Evolutionary conservation across 2,113 vertebrate species (phyloP), one percentile per base, ranked within the genome.

Genomic region (Anguilla rostrata): DNA sequence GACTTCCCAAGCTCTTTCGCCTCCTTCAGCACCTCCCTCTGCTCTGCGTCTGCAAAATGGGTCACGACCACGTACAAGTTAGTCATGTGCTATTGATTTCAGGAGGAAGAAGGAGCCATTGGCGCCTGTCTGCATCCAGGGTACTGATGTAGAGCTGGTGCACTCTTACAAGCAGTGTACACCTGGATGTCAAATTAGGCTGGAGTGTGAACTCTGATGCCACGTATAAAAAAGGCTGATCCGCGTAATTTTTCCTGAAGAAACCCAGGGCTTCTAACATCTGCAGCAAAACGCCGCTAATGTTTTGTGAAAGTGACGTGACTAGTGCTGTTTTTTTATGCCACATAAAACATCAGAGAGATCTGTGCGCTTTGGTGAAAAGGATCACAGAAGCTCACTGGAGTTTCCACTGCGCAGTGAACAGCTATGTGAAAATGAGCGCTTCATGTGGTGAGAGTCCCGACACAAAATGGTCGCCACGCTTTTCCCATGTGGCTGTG

Each of bases 1-100:
- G 92, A 94, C 88, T 98, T 99, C 84, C 97, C 97, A 84, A 99
- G 94, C 85, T 99, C 97, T 91, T 97, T 98, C 0, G 97, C 98
- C 84, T 99, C 98, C 88, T 97, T 94, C 81, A 92, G 87, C 0
- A 98, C 94, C 79, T 95, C 93, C 20, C 89, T 91, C 8, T 97
- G 94, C 80, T 99, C 98, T 0, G 85, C 34, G 8, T 97, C 98
- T 98, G 94, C 43, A 16, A 56, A 18, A 2, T 4, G 39, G 5
- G 26, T 46, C 0, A 49, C 56, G 2, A 80, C 15, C 71, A 34
- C 71, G 2, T 34, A 34, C 26, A 75, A 9, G n/a, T 34, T 29
- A 34, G 71, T n/a, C n/a, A n/a, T 22, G 60, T 15, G 57, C 3
- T 60, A 18, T 60, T 4, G 15, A 18, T 20, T 60, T 60, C 14